A percentile compares a stretch with the other conserved stretches of the same genome.
Conservation (phyloP, 2,888 invertebrate species). For the Campaea margaritaria region DNA sequence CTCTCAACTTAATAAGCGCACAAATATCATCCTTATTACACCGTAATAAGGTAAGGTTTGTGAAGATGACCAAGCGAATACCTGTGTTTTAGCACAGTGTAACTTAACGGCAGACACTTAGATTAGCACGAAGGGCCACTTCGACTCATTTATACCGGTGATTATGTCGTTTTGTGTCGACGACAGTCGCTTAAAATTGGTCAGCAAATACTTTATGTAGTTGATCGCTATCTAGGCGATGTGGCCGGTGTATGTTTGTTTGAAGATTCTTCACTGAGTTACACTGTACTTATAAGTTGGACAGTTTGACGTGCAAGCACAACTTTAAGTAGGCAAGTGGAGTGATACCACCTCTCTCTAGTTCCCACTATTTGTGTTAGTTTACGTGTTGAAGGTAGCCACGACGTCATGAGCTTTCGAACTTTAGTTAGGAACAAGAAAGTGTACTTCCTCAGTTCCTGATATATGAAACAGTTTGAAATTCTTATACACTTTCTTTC, state of each 20-base stretch:
- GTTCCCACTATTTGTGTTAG: slow-evolving; percentile 54
- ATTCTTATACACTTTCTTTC: too few relatives aligned
- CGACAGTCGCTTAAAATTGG: too few relatives aligned
- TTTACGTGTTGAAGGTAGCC: slow-evolving; percentile 30
- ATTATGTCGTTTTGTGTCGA: too few relatives aligned
- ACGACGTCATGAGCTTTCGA: slow-evolving; percentile 4
- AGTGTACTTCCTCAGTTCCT: neutral
- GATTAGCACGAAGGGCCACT: neutral
- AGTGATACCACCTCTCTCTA: slow-evolving; percentile 54
- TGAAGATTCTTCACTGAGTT: slow-evolving; percentile 1
- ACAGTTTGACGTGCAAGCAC: slow-evolving; percentile 71
- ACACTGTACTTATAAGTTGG: slow-evolving; percentile 61
- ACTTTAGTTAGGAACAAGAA: slow-evolving; percentile 6
- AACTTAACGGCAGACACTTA: slow-evolving; percentile 1
- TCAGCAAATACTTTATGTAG: neutral
- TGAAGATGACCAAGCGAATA: slow-evolving; percentile 40
- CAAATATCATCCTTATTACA: slow-evolving; percentile 11
- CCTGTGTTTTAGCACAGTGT: slow-evolving; percentile 51
- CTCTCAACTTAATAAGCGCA: neutral
- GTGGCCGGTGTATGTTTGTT: neutral
- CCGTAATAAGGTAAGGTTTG: slow-evolving; percentile 25
- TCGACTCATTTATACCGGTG: neutral
- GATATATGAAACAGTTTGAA: slow-evolving; percentile 2
- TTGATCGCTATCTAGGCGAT: neutral
- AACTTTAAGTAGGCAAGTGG: slow-evolving; percentile 64